Evolutionary conservation across 2,888 invertebrate species (phyloP), one percentile per base, ranked within the genome.

Genomic region (Pollenia angustigena): DNA sequence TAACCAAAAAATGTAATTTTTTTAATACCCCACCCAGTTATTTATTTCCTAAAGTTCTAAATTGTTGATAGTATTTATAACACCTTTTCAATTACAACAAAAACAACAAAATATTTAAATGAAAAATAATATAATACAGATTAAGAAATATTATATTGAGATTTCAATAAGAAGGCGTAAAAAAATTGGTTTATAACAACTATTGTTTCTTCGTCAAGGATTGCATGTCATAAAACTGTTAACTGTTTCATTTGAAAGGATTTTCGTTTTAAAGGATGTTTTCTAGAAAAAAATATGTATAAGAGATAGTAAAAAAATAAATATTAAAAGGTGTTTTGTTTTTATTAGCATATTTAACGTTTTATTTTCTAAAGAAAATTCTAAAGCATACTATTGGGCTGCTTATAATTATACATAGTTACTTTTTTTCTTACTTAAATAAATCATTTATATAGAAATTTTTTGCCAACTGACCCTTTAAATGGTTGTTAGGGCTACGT

Each of bases 141-240:
- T 83, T 71, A 72, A 52, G 72, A 83, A 72, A 78, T 72, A 72
- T 60, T 76, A 48, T 82, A 71, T 46, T 72, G n/a, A 76, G 66
- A 88, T 85, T 87, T 89, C 88, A 88, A 87, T 89, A 88, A 87
- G 84, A 85, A 88, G 80, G 81, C 88, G 88, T 86, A 84, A 42
- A 85, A 88, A 85, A 87, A 69, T 83, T 62, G 87, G 48, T 87
- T 81, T 81, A 84, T 88, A 81, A 81, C 42, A 88, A 85, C 85
- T 87, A 87, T 86, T 88, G 88, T 87, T 87, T 88, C 32, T 83
- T 85, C 81, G n/a, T 62, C 44, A 60, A 84, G 69, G 88, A 89
- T 89, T 88, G 89, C 89, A 88, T 89, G 89, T 82, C 72, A 85
- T 72, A 88, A 76, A 88, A 88, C 88, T 88, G 89, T 89, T 89